A percentile compares a stretch with the other conserved stretches of the same genome.
Conservation (phyloP, 2,797 vertebrate species). For the Zalophus californianus region DNA sequence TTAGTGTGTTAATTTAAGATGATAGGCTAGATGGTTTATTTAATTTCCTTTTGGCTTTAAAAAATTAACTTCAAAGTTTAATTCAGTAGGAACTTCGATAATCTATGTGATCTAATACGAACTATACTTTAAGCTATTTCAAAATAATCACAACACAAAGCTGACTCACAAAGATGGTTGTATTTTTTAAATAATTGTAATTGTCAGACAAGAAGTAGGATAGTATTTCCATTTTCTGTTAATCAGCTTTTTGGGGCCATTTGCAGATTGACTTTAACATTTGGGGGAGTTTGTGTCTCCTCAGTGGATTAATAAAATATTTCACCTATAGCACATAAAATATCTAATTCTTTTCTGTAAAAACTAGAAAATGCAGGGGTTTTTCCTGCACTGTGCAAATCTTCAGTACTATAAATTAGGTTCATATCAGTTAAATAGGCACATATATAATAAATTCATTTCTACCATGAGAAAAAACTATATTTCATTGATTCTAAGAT, state of each 20-base stretch:
- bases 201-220: background rate
- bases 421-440: background rate
- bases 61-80: slow-evolving; percentile 17
- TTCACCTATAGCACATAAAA: background rate
- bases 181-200: background rate
- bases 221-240: slow-evolving; percentile 12
- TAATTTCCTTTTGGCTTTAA: background rate
- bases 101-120: background rate
- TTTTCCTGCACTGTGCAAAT: background rate
- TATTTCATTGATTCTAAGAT: background rate
- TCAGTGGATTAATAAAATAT: background rate
- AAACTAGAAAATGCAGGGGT: background rate
- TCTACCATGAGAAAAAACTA: background rate
- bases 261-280: background rate
- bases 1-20: slow-evolving; percentile 9
- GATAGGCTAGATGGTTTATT: background rate
- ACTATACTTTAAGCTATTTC: background rate
- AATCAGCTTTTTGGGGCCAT: background rate
- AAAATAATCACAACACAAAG: background rate
- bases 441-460: background rate
- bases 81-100: background rate
- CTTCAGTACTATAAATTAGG: background rate
- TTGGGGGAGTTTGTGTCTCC: background rate
- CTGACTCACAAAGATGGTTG: background rate
- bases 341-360: background rate